These are phyloP conservation scores for Pelecanus crispus DNA, from an alignment of 2,113 vertebrate species.

Conservation along the genomic window DNA sequence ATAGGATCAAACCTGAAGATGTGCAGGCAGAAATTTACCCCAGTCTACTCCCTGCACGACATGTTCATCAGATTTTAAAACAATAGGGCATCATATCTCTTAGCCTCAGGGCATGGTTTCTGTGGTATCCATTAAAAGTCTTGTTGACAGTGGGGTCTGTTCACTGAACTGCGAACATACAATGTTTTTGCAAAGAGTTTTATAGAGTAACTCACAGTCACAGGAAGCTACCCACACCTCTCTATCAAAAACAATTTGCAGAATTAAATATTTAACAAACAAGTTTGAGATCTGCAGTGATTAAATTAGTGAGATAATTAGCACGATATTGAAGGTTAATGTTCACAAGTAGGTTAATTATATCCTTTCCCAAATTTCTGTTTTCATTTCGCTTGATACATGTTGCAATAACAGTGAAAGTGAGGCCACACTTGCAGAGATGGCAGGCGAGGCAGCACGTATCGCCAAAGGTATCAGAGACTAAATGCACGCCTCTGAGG, in stretches of 20 bases:
- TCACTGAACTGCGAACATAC: not conserved
- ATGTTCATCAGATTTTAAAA: slow-evolving; percentile 3
- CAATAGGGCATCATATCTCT: not conserved
- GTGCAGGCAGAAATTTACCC: not conserved
- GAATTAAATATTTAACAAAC: slow-evolving; percentile 42
- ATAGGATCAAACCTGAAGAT: not conserved
- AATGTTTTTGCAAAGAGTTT: not conserved
- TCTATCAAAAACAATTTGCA: slow-evolving; percentile 13
- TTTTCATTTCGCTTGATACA: not conserved
- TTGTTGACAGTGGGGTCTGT: not conserved
- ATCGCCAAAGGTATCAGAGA: not conserved
- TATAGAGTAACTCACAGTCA: not conserved
- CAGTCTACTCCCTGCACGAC: not conserved
- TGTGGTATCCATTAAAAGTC: not conserved
- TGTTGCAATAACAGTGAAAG: slow-evolving; percentile 17
- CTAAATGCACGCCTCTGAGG: not conserved
- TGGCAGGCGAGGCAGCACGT: not conserved
- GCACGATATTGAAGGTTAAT: slow-evolving; percentile 50
- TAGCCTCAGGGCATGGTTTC: not conserved
- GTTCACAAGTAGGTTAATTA: slow-evolving; percentile 57
- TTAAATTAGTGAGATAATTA: slow-evolving; percentile 60
- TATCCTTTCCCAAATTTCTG: slow-evolving; percentile 47
- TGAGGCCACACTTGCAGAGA: not conserved
- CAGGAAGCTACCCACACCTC: not conserved
- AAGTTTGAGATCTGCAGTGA: slow-evolving; percentile 23